phyloP scores from a whole-genome alignment of 2,113 vertebrate genomes.

The Rhabdornis inornatus region DNA sequence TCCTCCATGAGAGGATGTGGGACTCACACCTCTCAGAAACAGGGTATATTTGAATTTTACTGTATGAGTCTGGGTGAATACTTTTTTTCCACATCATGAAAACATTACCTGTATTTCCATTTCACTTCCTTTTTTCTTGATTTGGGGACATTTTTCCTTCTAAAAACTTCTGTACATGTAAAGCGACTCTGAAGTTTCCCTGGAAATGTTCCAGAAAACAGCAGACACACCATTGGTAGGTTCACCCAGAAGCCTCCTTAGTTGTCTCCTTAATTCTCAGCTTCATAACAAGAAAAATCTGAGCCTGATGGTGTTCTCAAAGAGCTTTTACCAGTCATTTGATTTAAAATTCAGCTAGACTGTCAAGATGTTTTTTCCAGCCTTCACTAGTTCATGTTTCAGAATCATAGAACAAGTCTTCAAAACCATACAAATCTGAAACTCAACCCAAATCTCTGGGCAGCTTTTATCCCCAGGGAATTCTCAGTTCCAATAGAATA shows the following conservation, averaged over 20 bases:
- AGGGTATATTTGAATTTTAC: neutral
- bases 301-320: neutral
- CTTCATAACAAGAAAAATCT: neutral
- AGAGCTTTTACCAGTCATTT: neutral
- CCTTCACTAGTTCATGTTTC: neutral
- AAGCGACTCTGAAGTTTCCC: neutral
- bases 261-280: neutral
- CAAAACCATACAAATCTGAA: neutral
- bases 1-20: neutral
- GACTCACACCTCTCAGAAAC: neutral
- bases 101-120: neutral
- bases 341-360: neutral
- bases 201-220: neutral
- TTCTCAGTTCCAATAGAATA: neutral
- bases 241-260: neutral
- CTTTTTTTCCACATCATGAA: neutral
- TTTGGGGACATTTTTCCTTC: neutral
- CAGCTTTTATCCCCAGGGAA: neutral
- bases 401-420: neutral
- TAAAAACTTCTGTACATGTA: neutral
- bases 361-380: neutral
- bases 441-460: neutral
- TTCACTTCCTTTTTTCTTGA: neutral
- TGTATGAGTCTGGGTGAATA: neutral
- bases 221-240: neutral